Evolutionary conservation across 2,888 invertebrate genomes (phyloP).

Genomic region (Strigamia transsilvanica): DNA sequence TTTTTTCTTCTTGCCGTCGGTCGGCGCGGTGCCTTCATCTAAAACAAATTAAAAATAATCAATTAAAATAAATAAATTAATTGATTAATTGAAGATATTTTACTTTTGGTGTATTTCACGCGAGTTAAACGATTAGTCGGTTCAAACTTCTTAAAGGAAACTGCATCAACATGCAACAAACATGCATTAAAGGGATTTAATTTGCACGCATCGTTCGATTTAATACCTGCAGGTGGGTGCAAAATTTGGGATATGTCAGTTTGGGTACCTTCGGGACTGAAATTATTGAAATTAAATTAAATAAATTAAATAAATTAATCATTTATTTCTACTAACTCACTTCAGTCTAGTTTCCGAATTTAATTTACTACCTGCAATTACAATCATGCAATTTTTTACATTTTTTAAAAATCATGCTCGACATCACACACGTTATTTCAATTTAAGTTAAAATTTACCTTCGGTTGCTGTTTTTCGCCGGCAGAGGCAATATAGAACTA

Average conservation of each 20-base stretch:
- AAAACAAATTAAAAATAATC: background rate
- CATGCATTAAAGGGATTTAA: background rate
- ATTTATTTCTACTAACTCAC: background rate
- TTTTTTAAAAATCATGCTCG: background rate
- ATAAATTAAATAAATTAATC: background rate
- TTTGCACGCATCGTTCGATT: background rate
- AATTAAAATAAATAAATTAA: too few species aligned
- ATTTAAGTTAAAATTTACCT: background rate
- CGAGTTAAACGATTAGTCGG: slow-evolving; percentile 3
- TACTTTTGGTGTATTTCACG: background rate
- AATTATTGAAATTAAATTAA: background rate
- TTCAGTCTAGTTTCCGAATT: slow-evolving; percentile 18
- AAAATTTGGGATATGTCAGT: slow-evolving; percentile 4
- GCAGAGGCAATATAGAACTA: background rate
- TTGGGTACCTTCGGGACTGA: slow-evolving; percentile 50
- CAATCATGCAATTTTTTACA: slow-evolving; percentile 4
- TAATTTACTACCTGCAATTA: slow-evolving; percentile 33
- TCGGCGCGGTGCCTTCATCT: background rate
- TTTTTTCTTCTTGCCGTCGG: slow-evolving; percentile 38
- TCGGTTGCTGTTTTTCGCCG: slow-evolving; percentile 26
- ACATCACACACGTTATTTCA: background rate
- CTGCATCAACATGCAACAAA: slow-evolving; percentile 7
- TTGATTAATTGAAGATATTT: too few species aligned
- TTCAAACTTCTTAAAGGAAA: background rate
- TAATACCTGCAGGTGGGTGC: background rate